Evolutionary conservation across 2,113 vertebrate species (phyloP).

Genomic region (Mystacornis crossleyi): DNA sequence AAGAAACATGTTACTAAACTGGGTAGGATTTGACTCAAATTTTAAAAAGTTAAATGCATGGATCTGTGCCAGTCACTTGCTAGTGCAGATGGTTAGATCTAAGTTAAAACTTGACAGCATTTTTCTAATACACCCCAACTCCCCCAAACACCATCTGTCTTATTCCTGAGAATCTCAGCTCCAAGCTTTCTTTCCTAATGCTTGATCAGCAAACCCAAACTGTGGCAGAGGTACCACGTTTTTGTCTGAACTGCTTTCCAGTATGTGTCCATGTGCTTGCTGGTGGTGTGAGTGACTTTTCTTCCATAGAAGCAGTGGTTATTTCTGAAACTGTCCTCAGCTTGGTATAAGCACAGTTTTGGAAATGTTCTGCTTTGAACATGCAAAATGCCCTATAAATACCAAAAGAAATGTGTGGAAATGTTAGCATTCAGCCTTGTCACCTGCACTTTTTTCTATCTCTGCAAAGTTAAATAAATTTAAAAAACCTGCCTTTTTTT

Average conservation of each 20-base stretch:
- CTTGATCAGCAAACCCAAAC: background rate
- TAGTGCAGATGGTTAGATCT: slow-evolving; percentile 45
- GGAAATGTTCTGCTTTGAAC: background rate
- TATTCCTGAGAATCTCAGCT: background rate
- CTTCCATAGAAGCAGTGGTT: background rate
- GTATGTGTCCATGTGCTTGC: slow-evolving; percentile 5
- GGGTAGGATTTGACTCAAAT: slow-evolving; percentile 25
- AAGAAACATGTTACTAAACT: slow-evolving; percentile 37
- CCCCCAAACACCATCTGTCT: slow-evolving; percentile 46
- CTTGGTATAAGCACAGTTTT: background rate
- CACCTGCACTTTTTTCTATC: background rate
- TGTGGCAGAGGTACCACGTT: background rate
- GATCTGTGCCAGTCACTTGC: slow-evolving; percentile 22
- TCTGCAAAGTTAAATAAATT: background rate
- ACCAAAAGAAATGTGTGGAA: background rate
- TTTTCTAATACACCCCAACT: slow-evolving; percentile 39
- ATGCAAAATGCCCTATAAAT: background rate
- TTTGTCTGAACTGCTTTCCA: background rate
- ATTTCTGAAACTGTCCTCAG: slow-evolving; percentile 29
- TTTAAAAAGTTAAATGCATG: slow-evolving; percentile 22
- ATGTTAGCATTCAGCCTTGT: background rate
- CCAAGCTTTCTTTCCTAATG: background rate
- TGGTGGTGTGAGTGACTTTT: background rate
- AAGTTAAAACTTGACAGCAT: slow-evolving; percentile 45
- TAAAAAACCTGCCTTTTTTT: background rate